These are phyloP conservation scores for Pinna nobilis DNA, from an alignment of 1,140 invertebrate genomes.

Conservation along the genomic window DNA sequence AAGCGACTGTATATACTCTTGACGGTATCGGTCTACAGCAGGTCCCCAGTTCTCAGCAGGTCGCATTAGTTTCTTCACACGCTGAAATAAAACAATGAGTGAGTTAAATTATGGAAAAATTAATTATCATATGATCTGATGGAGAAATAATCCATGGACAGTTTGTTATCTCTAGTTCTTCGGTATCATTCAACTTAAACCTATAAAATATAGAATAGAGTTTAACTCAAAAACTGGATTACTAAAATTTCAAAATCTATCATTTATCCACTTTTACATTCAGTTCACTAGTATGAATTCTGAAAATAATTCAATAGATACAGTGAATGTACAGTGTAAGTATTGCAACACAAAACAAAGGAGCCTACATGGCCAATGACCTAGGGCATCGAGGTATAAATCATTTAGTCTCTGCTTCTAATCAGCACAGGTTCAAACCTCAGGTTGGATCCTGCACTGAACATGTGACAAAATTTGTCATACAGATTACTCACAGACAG, in stretches of 20 bases:
- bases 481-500: too few species aligned
- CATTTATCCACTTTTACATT: too few species aligned
- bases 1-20: conserved; percentile 44
- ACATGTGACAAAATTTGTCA: too few species aligned
- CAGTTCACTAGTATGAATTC: too few species aligned
- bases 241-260: not conserved
- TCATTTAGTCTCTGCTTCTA: too few species aligned
- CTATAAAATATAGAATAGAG: not conserved
- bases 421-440: too few species aligned
- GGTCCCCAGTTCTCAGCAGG: conserved; percentile 57
- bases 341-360: too few species aligned
- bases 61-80: conserved; percentile 46
- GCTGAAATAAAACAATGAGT: conserved; percentile 34
- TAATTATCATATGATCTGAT: not conserved
- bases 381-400: too few species aligned
- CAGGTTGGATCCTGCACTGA: too few species aligned
- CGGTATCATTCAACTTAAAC: not conserved
- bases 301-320: too few species aligned
- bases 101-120: not conserved
- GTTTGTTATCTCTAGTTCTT: not conserved
- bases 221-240: not conserved
- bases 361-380: too few species aligned
- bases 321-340: too few species aligned
- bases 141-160: not conserved
- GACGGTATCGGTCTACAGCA: conserved; percentile 42